These are phyloP conservation scores for Thunnus thynnus DNA, from an alignment of 2,113 vertebrate species.

Conservation along the genomic window DNA sequence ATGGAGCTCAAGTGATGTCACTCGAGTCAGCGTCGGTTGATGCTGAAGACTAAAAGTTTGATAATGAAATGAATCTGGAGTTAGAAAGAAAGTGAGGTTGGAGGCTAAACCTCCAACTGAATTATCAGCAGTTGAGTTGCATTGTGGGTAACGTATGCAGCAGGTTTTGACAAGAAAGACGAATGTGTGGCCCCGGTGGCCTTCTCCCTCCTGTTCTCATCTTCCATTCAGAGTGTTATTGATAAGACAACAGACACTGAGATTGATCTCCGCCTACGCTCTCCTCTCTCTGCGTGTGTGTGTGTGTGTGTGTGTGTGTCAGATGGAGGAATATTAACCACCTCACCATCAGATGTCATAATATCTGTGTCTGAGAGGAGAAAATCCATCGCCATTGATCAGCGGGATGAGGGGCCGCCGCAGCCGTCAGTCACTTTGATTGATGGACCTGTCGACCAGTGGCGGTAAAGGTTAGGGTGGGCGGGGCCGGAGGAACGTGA, in stretches of 20 bases:
- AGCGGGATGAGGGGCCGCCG: slow-evolving; percentile 50
- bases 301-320: slow-evolving; percentile 28
- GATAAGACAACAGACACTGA: slow-evolving; percentile 51
- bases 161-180: too few relatives aligned
- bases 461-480: slow-evolving; percentile 45
- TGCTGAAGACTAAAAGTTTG: too few relatives aligned
- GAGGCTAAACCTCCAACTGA: too few relatives aligned
- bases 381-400: slow-evolving; percentile 78
- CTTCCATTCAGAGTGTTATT: slow-evolving; percentile 52
- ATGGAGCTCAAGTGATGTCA: too few relatives aligned
- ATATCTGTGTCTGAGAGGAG: slow-evolving; percentile 54
- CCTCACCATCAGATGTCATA: slow-evolving; percentile 74
- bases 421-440: slow-evolving; percentile 70
- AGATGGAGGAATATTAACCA: slow-evolving; percentile 65
- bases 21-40: too few relatives aligned
- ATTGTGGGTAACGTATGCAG: too few relatives aligned
- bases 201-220: slow-evolving; percentile 15
- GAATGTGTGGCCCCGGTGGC: too few relatives aligned
- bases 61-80: too few relatives aligned
- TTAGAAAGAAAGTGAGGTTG: too few relatives aligned
- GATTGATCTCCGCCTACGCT: slow-evolving; percentile 57
- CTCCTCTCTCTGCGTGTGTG: slow-evolving; percentile 15
- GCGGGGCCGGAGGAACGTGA: slow-evolving; percentile 35
- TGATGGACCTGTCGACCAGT: slow-evolving; percentile 76
- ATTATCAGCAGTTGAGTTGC: too few relatives aligned